These are phyloP conservation scores for Bradypodion ventrale DNA, from an alignment of 2,797 vertebrate species.

Conservation along the genomic window DNA sequence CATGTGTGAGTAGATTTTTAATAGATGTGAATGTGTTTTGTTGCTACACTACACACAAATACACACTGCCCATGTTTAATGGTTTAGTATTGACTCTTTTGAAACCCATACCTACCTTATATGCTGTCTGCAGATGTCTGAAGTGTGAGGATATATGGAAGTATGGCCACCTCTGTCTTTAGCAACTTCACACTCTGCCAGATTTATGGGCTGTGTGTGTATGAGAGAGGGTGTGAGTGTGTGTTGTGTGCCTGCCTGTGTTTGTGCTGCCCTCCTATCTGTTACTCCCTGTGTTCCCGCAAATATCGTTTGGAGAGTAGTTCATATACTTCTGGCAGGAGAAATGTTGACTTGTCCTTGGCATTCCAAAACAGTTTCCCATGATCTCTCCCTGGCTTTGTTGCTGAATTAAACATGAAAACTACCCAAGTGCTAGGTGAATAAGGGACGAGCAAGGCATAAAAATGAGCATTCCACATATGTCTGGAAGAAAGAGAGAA, in stretches of 20 bases:
- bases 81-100: background rate
- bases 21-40: background rate
- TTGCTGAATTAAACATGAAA: background rate
- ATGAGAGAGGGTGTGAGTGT: too few relatives aligned
- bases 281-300: background rate
- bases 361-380: background rate
- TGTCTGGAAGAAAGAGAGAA: too few relatives aligned
- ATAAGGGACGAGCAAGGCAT: too few relatives aligned
- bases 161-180: background rate
- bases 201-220: background rate
- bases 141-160: too few relatives aligned
- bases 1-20: background rate
- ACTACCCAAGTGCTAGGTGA: background rate
- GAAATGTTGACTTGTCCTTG: slow-evolving; percentile 11
- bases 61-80: background rate
- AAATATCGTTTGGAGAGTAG: slow-evolving; percentile 6
- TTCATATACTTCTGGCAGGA: background rate
- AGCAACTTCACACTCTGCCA: background rate
- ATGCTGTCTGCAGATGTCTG: background rate
- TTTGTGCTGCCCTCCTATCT: background rate
- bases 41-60: too few relatives aligned
- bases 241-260: too few relatives aligned
- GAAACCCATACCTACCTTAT: background rate
- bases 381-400: slow-evolving; percentile 2
- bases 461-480: too few relatives aligned